Evolutionary conservation across 92 coral and sea anemone genomes (phyloP).

Genomic region (Parazoanthus swiftii): DNA sequence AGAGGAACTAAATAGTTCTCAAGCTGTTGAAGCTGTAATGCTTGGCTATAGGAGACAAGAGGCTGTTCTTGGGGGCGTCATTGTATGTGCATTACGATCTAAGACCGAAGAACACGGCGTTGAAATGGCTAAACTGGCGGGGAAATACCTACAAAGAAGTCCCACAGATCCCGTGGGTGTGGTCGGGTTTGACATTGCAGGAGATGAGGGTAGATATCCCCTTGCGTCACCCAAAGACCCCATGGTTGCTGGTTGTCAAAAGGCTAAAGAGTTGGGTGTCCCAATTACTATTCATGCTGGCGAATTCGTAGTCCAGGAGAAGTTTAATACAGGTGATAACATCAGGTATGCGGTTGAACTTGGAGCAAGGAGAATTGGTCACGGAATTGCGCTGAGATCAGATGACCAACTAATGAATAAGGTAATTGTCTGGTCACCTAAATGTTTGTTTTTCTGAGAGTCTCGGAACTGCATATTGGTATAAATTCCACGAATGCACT

Average conservation of each 20-base stretch:
- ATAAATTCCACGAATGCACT: too few relatives aligned
- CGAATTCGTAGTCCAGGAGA: constrained; percentile 11
- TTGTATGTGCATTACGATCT: constrained; percentile 36
- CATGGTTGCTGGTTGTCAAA: constrained; percentile 31
- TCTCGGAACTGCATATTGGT: too few relatives aligned
- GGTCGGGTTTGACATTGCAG: constrained; percentile 38
- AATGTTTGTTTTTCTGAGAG: not conserved
- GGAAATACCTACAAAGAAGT: constrained; percentile 9
- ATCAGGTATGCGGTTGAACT: constrained; percentile 29
- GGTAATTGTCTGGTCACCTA: not conserved
- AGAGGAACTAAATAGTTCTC: not conserved
- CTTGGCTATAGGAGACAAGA: constrained; percentile 8
- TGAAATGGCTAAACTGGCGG: constrained; percentile 35
- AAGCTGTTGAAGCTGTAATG: constrained; percentile 28
- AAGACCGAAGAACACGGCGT: constrained; percentile 28
- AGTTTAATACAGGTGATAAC: constrained; percentile 2
- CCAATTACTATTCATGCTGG: constrained; percentile 36
- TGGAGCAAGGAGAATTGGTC: constrained; percentile 38
- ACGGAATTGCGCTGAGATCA: constrained; percentile 33
- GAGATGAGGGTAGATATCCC: constrained; percentile 36
- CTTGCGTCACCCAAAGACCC: constrained; percentile 4
- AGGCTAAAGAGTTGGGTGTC: constrained; percentile 26
- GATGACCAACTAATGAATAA: constrained; percentile 4
- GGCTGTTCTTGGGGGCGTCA: constrained; percentile 24
- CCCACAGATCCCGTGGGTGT: constrained; percentile 30